Evolutionary conservation across 2,888 invertebrate species (phyloP).

Genomic region (Alentia gelatinosa): DNA sequence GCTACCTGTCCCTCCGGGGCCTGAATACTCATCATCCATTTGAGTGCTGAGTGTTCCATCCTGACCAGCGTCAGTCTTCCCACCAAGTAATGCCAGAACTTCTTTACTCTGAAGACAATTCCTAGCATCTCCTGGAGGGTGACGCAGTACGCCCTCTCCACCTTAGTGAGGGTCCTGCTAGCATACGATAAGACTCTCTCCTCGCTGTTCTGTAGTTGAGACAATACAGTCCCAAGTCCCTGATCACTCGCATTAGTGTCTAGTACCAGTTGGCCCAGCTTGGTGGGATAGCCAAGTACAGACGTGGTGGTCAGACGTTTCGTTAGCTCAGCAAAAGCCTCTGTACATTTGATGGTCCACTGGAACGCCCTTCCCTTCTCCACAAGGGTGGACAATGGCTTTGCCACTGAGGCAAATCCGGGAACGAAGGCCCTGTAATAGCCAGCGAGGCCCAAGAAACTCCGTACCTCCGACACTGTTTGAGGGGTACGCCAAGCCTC

Average conservation of each 20-base stretch:
- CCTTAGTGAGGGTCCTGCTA: no score
- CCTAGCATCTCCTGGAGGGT: no score
- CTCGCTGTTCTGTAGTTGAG: slow-evolving; percentile 60
- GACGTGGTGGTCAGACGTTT: slow-evolving; percentile 56
- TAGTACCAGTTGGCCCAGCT: slow-evolving; percentile 59
- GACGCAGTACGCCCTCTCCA: no score
- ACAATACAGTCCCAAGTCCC: slow-evolving; percentile 65
- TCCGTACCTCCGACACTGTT: background rate
- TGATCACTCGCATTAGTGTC: slow-evolving; percentile 66
- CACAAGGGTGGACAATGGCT: slow-evolving; percentile 21
- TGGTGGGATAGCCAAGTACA: slow-evolving; percentile 57
- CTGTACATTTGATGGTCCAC: slow-evolving; percentile 48
- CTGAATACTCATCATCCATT: no score
- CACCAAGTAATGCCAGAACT: no score
- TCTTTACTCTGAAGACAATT: no score
- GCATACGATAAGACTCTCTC: no score
- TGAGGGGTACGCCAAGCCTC: background rate
- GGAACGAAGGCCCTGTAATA: background rate
- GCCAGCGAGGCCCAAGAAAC: background rate
- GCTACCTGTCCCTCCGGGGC: no score
- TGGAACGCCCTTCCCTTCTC: slow-evolving; percentile 50
- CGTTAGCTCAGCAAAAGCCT: slow-evolving; percentile 62
- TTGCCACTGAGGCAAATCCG: background rate
- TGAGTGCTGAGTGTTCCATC: no score
- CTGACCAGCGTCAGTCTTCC: no score